phyloP scores from a whole-genome alignment of 2,888 invertebrate species.

The Cylindroiulus punctatus region DNA sequence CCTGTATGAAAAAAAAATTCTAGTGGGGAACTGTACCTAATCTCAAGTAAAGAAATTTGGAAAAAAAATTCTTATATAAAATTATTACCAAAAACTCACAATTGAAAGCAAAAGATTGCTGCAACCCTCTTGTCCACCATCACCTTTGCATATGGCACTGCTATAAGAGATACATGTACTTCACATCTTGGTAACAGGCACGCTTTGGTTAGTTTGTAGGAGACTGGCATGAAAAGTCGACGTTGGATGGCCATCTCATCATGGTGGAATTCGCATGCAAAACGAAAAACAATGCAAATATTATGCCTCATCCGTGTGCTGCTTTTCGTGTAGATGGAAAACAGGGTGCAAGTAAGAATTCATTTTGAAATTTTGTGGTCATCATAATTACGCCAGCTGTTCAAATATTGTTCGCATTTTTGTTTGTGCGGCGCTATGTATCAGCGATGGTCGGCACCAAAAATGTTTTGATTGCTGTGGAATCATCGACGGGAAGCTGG shows the following conservation, averaged over 20 bases:
- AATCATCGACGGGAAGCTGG: not conserved
- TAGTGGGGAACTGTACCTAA: too few relatives aligned
- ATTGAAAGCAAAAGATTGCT: not conserved
- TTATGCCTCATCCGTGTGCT: slow-evolving; percentile 12
- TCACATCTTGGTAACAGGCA: too few relatives aligned
- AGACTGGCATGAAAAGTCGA: not conserved
- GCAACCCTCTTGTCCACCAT: too few relatives aligned
- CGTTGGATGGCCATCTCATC: not conserved
- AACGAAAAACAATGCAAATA: not conserved
- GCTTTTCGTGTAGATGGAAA: slow-evolving; percentile 14
- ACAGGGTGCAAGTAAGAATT: not conserved
- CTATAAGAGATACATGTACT: too few relatives aligned
- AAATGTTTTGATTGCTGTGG: not conserved
- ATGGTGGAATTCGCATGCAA: not conserved
- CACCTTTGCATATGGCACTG: too few relatives aligned
- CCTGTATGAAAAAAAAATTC: too few relatives aligned
- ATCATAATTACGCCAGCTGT: not conserved
- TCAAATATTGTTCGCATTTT: not conserved
- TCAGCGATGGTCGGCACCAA: not conserved
- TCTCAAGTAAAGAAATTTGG: too few relatives aligned
- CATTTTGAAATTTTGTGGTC: too few relatives aligned
- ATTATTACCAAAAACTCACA: too few relatives aligned
- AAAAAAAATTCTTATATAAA: too few relatives aligned
- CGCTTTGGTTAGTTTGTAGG: slow-evolving; percentile 36
- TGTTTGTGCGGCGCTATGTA: not conserved